Evolutionary conservation across 2,888 invertebrate genomes (phyloP).

Genomic region (Diabrotica balteata): DNA sequence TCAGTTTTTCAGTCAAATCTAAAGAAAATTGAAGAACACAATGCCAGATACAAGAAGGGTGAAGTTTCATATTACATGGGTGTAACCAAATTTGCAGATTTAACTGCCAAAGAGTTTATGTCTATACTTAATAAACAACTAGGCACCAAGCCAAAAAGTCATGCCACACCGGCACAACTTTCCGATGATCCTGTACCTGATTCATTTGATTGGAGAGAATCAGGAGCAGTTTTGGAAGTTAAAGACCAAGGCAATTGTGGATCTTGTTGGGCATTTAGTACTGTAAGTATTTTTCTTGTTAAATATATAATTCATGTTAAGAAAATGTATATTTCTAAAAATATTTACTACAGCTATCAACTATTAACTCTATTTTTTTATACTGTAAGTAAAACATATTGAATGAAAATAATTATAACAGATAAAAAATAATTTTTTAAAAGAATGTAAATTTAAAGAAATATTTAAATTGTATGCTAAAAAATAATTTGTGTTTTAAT

Average conservation of each 20-base stretch:
- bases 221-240: conserved; percentile 64
- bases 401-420: no score
- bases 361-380: no score
- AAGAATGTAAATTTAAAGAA: no score
- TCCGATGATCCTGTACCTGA: conserved; percentile 50
- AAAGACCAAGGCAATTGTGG: conserved; percentile 68
- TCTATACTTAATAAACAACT: conserved; percentile 1
- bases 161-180: background rate
- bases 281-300: conserved; percentile 58
- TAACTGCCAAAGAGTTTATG: conserved; percentile 9
- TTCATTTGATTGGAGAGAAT: conserved; percentile 62
- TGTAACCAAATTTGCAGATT: conserved; percentile 15
- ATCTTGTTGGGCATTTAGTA: conserved; percentile 71
- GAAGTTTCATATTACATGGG: conserved; percentile 10
- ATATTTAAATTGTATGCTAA: no score
- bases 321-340: no score
- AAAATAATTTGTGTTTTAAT: no score
- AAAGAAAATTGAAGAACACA: conserved; percentile 15
- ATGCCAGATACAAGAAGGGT: conserved; percentile 9
- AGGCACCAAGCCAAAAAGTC: background rate
- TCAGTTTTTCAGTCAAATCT: conserved; percentile 10
- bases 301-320: no score
- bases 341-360: no score
- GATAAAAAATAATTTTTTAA: no score
- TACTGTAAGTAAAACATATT: no score